phyloP scores from a whole-genome alignment of 2,113 vertebrate species.

The Rousettus leschenaultii region DNA sequence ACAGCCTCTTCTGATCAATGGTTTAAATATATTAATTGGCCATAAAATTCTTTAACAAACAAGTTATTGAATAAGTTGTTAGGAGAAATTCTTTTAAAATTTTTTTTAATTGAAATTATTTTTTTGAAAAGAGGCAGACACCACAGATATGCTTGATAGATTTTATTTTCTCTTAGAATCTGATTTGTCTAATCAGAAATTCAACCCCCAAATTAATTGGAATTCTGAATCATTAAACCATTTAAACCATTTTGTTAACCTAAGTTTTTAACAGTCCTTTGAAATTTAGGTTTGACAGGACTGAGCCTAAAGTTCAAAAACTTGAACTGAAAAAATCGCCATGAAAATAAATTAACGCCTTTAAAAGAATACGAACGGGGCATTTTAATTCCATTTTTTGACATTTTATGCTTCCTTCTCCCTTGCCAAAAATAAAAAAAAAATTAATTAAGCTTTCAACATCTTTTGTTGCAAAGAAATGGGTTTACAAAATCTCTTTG shows the following conservation, averaged over 20 bases:
- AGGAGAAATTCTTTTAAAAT: not conserved
- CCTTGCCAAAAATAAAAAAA: constrained; percentile 10
- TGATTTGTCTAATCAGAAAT: not conserved
- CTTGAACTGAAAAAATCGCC: not conserved
- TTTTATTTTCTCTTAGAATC: constrained; percentile 12
- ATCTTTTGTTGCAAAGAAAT: not conserved
- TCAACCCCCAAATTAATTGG: not conserved
- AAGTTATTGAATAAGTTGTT: not conserved
- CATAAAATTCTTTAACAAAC: not conserved
- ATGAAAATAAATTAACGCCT: constrained; percentile 30
- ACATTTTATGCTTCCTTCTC: not conserved
- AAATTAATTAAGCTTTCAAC: not conserved
- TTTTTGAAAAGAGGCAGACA: not conserved
- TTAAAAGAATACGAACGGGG: not conserved
- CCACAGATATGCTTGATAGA: not conserved
- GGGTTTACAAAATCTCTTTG: not conserved
- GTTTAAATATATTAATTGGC: not conserved
- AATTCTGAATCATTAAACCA: not conserved
- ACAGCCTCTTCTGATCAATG: not conserved
- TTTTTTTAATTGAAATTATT: not conserved
- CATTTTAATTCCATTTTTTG: not conserved
- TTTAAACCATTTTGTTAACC: not conserved
- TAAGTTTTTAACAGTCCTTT: not conserved
- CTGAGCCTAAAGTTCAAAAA: not conserved
- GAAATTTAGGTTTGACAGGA: not conserved